These are phyloP conservation scores for Thryonomys swinderianus DNA, from an alignment of 2,113 vertebrate genomes.

Conservation along the genomic window DNA sequence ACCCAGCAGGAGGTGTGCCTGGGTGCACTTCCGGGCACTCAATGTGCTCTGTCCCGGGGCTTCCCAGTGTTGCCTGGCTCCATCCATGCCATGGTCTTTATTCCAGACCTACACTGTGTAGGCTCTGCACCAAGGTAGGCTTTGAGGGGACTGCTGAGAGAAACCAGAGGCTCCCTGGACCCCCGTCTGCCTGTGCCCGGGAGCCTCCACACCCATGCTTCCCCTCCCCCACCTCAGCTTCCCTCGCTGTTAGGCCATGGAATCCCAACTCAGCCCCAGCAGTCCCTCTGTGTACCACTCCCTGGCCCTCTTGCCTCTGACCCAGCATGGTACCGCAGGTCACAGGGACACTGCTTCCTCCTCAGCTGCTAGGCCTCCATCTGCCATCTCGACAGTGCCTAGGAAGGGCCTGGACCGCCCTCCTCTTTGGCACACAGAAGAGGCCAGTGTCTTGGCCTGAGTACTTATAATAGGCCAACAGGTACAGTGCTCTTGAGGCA, in stretches of 20 bases:
- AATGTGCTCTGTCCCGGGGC: not conserved
- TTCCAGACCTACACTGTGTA: not conserved
- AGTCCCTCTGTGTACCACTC: not conserved
- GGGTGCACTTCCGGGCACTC: not conserved
- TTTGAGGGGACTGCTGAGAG: not conserved
- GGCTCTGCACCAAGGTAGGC: not conserved
- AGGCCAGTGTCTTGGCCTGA: not conserved
- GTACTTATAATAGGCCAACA: not conserved
- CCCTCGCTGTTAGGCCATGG: not conserved
- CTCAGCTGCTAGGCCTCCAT: not conserved
- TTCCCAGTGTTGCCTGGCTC: not conserved
- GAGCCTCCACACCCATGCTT: not conserved
- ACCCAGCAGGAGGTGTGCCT: not conserved
- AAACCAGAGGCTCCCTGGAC: not conserved
- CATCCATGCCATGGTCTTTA: not conserved
- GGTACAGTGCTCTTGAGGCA: not conserved
- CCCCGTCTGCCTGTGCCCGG: not conserved
- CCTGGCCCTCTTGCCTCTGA: not conserved
- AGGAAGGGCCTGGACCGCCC: not conserved
- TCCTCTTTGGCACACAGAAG: not conserved
- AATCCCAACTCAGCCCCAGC: not conserved
- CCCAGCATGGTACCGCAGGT: no score
- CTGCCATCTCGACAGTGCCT: not conserved
- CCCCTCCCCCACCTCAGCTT: not conserved
- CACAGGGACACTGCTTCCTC: not conserved